These are phyloP conservation scores for Sarcophaga carnaria DNA, from an alignment of 2,888 invertebrate genomes.

Conservation along the genomic window DNA sequence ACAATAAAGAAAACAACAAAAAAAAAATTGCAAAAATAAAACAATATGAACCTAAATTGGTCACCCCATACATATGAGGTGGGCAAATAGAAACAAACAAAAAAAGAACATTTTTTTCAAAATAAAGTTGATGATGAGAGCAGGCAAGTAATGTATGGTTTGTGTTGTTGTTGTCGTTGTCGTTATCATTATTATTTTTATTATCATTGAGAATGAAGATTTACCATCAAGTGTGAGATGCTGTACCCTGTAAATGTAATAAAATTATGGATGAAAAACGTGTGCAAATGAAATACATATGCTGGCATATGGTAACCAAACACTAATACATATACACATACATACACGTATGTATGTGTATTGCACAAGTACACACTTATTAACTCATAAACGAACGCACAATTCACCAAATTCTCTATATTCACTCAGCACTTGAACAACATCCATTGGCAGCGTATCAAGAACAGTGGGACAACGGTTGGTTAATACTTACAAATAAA, in stretches of 20 bases:
- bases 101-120: neutral
- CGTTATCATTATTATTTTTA: neutral
- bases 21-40: neutral
- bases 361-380: conserved; percentile 13
- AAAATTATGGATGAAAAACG: conserved; percentile 55
- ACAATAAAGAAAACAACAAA: neutral
- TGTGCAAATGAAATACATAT: conserved; percentile 69
- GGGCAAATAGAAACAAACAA: neutral
- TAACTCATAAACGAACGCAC: neutral
- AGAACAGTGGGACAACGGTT: conserved; percentile 25
- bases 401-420: conserved; percentile 73
- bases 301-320: conserved; percentile 74
- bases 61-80: conserved; percentile 44
- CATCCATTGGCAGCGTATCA: neutral
- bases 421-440: conserved; percentile 63
- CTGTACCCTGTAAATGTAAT: conserved; percentile 36
- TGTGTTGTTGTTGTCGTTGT: conserved; percentile 23
- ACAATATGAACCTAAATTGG: conserved; percentile 20
- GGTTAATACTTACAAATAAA: neutral
- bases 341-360: neutral
- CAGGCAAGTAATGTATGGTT: neutral
- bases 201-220: conserved; percentile 28
- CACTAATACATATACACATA: conserved; percentile 1
- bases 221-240: conserved; percentile 31
- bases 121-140: conserved; percentile 14